Base-by-base conservation (phyloP, 2,888 invertebrate genomes). In the Hirtodrosophila alboralis region DNA sequence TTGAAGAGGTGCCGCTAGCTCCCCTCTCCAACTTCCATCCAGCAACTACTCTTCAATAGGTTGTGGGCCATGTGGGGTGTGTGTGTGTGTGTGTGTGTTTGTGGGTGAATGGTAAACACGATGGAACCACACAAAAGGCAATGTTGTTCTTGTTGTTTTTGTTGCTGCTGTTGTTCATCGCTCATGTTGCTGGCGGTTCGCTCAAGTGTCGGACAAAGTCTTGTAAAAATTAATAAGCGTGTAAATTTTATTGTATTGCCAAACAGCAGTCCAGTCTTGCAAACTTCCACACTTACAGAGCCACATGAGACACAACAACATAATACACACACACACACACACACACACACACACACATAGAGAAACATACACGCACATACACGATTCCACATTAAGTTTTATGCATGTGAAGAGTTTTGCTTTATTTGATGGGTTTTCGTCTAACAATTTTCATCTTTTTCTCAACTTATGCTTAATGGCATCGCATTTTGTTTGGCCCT, bases 211-310 rank as follows among this genome's bases (percentile, higher is more conserved):
- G 71, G 79, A 75, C 78, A 81, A 81, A 85, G 78, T 84, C 78
- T 78, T 78, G 85, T 78, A 70, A 84, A 78, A 78, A 85, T 79
- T 85, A 79, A 85, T 79, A 79, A 85, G 78, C 78, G 84, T 83
- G 84, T 85, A 79, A 83, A 79, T 79, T 79, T 78, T 67, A 85
- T 85, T 79, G 70, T 78, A 64, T 74, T 84, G 66, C 85, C 83
- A 78, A 68, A 84, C 73, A 84, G 52, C 45, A 48, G 53, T 47
- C 59, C 65, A 51, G 16, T 47, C 59, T 18, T 28, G 31, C 44
- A 36, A 38, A 26, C 33, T 18, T 28, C 30, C 44, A 36, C 33
- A 26, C 33, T 28, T 45, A 43, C 45, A 38, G 51, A 23, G 28
- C 36, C 23, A 34, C 16, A 13, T 18, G 12, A 34, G 18, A n/a